Base-by-base conservation (phyloP, 2,888 invertebrate genomes). In the Heliconius ethilla region DNA sequence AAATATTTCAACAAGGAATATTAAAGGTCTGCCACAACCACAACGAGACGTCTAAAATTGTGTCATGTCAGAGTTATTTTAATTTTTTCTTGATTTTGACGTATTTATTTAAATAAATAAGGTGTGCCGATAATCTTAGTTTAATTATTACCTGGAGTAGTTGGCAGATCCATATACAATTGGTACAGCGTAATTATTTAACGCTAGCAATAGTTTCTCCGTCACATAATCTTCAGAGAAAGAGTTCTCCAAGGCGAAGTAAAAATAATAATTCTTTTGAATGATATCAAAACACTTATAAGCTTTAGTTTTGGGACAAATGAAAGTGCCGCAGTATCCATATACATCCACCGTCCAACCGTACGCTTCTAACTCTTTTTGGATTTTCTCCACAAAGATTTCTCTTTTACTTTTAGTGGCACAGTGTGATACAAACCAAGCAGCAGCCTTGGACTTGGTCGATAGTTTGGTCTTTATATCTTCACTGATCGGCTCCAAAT, bases 161-260 rank as follows among this genome's bases (percentile, higher is more conserved):
- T 96, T 95, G 75, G 95, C 95, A 22, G 95, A 95, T 7, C 96
- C 96, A 91, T 95, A 96, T 13, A 96, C 96, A 27, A 96, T 94
- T 1, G 96, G 96, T 7, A 96, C 89, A 25, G 96, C 92, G 83
- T 95, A 91, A 87, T 95, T 94, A 83, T 95, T 92, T 66, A 94
- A 84, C 13, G 93, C 88, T 51, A 84, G 85, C 27, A 89, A 78
- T 13, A 90, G 78, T 79, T 90, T 89, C 77, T 90, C 89, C 0
- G 91, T 91, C 5, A 88, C 89, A 76, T 91, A 91, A 75, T 87
- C 86, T 67, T 85, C 84, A 9, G 82, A 63, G 65, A 86, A 83
- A 0, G 86, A 85, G 73, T 81, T 91, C 88, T 78, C 88, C 84
- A 75, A 85, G 81, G 65, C 87, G 85, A 11, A 87, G 86, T 90